Evolutionary conservation across 2,797 vertebrate species (phyloP).

Genomic region (Sebastiscus tertius): DNA sequence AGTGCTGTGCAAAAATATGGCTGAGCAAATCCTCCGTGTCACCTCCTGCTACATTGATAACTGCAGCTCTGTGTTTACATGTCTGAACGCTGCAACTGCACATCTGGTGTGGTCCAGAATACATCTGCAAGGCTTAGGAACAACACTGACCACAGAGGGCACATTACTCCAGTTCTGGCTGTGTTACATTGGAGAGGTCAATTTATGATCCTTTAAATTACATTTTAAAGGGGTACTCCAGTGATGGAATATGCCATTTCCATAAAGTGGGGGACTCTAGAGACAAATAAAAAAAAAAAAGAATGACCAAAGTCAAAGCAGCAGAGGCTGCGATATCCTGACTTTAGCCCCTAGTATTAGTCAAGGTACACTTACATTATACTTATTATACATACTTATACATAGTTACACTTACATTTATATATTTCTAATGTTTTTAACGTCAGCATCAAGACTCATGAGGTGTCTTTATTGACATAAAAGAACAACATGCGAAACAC

Average conservation of each 20-base stretch:
- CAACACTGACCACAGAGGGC: neutral
- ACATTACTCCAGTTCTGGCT: neutral
- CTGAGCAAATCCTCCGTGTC: neutral
- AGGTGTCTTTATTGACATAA: constrained; percentile 23
- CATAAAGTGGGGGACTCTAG: neutral
- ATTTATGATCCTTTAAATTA: neutral
- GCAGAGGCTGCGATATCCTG: neutral
- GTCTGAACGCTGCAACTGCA: neutral
- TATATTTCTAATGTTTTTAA: neutral
- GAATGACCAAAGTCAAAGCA: no score
- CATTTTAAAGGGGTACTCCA: neutral
- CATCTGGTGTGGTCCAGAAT: neutral
- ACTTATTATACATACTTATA: no score
- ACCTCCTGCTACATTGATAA: neutral
- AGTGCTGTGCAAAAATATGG: neutral
- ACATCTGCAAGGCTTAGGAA: neutral
- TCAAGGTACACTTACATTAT: neutral
- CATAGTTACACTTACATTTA: neutral
- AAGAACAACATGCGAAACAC: constrained; percentile 3
- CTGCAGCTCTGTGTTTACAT: neutral
- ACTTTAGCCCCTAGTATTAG: neutral
- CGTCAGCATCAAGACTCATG: neutral
- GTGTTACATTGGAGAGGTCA: neutral
- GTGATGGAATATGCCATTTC: neutral
- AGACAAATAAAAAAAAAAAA: no score